Evolutionary conservation across 1,140 invertebrate species (phyloP).

Genomic region (Coptotermes formosanus): DNA sequence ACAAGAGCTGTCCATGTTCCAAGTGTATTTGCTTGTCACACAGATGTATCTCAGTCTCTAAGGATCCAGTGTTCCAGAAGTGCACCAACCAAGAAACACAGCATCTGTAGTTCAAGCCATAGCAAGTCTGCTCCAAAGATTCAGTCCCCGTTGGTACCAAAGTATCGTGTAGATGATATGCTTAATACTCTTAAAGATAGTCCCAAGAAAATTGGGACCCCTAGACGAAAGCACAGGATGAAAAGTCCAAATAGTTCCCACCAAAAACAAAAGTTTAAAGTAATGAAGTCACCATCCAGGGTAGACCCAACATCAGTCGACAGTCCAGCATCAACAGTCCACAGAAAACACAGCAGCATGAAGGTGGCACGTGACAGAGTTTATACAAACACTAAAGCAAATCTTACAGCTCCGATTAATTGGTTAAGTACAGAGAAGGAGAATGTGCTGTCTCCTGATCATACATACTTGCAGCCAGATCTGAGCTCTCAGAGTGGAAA

Average conservation of each 20-base stretch:
- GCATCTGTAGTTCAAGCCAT: background rate
- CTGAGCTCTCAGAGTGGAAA: too few relatives aligned
- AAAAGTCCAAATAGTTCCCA: slow-evolving; percentile 13
- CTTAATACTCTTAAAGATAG: background rate
- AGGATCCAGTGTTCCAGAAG: background rate
- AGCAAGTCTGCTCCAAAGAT: too few relatives aligned
- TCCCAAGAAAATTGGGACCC: slow-evolving; percentile 32
- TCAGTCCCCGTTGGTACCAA: too few relatives aligned
- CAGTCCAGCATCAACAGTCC: background rate
- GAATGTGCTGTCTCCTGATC: slow-evolving; percentile 14
- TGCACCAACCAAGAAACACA: background rate
- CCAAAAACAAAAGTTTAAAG: background rate
- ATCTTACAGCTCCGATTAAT: background rate
- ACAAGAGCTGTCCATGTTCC: background rate
- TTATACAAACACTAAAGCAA: background rate
- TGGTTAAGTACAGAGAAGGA: slow-evolving; percentile 22
- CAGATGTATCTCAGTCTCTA: slow-evolving; percentile 9
- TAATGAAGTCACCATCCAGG: background rate
- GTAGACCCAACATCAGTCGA: background rate
- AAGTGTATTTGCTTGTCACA: background rate
- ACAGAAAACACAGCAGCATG: background rate
- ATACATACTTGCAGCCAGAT: background rate
- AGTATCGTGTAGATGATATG: background rate
- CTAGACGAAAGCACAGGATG: slow-evolving; percentile 19
- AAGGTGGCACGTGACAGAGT: background rate